Conservation (phyloP, 2,797 vertebrate genomes). For the Numenius phaeopus region DNA sequence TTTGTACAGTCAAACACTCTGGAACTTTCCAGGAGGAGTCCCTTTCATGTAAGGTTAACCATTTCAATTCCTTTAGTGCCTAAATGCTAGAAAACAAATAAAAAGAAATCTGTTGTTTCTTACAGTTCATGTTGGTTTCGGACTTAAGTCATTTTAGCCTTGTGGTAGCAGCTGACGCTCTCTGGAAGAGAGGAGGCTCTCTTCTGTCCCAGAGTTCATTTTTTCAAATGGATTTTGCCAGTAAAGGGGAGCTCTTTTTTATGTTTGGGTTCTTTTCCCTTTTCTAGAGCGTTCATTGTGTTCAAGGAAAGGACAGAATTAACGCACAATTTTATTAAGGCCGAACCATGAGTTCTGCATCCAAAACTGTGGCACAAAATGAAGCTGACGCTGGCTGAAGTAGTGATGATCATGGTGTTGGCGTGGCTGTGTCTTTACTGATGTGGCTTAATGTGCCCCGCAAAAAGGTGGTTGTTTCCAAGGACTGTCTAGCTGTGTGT, state of each 20-base stretch:
- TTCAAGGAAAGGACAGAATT: not conserved
- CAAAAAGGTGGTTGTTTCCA: not conserved
- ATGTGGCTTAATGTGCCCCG: not conserved
- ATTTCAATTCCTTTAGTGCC: not conserved
- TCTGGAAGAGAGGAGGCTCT: not conserved
- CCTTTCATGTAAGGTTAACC: not conserved
- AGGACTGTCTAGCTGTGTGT: too few species aligned
- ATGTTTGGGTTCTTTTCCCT: not conserved
- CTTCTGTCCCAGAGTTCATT: not conserved
- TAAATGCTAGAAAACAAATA: not conserved
- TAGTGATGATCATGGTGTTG: accelerated
- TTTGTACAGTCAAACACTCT: not conserved
- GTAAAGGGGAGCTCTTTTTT: not conserved
- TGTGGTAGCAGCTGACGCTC: not conserved
- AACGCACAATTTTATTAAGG: not conserved
- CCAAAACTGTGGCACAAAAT: not conserved
- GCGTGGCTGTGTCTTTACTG: not conserved
- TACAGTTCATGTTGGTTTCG: not conserved
- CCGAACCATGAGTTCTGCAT: not conserved
- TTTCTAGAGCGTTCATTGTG: not conserved
- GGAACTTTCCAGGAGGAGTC: not conserved
- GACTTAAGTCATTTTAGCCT: not conserved
- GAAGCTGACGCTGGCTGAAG: not conserved
- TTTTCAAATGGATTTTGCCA: not conserved
- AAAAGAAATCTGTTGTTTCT: not conserved